A percentile compares a stretch with the other conserved stretches of the same genome.
Evolutionary conservation across 1,140 invertebrate species (phyloP).

Genomic region (Myzus persicae): DNA sequence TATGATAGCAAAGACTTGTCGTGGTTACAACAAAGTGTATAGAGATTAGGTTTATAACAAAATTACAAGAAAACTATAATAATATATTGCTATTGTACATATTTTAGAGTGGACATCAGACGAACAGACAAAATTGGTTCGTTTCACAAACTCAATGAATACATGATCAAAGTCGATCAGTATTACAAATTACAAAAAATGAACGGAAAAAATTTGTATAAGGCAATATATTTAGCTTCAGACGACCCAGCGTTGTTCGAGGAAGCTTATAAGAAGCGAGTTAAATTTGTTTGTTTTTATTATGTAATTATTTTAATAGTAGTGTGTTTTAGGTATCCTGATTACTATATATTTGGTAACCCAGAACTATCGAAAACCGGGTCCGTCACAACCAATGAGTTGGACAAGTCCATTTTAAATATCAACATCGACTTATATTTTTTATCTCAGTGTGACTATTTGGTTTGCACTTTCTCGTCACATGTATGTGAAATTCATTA

Average conservation of each 20-base stretch:
- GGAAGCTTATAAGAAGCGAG: slow-evolving; percentile 65
- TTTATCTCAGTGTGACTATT: slow-evolving; percentile 82
- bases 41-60: background rate
- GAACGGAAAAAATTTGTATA: slow-evolving; percentile 66
- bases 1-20: background rate
- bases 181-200: slow-evolving; percentile 79
- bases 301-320: background rate
- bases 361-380: slow-evolving; percentile 85
- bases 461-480: slow-evolving; percentile 97
- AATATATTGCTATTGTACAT: background rate
- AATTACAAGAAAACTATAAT: background rate
- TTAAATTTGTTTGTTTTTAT: background rate
- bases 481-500: slow-evolving; percentile 72
- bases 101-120: slow-evolving; percentile 86
- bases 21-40: background rate
- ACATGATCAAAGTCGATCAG: slow-evolving; percentile 93
- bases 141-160: slow-evolving; percentile 93
- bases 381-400: slow-evolving; percentile 86
- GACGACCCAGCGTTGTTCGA: slow-evolving; percentile 82
- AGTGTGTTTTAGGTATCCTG: slow-evolving; percentile 73
- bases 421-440: slow-evolving; percentile 92
- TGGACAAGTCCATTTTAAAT: slow-evolving; percentile 85
- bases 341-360: slow-evolving; percentile 90
- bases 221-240: slow-evolving; percentile 86
- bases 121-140: slow-evolving; percentile 98